Conservation (phyloP, 2,888 invertebrate species). For the Sphecodes monilicornis region DNA sequence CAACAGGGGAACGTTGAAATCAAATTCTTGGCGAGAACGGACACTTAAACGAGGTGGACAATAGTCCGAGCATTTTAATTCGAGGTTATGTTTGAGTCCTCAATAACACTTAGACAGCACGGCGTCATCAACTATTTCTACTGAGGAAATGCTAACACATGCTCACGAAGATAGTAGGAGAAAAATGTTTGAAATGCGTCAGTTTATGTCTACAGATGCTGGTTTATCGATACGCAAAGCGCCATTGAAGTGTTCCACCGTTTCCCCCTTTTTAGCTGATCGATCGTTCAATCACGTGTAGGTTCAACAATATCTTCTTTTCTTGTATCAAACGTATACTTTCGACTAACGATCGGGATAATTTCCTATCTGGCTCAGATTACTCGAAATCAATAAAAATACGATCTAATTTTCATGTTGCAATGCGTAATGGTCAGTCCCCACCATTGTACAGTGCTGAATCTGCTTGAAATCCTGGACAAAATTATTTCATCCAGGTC, state of each 20-base stretch:
- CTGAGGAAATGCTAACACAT: slow-evolving; percentile 17
- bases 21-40: slow-evolving; percentile 59
- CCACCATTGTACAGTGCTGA: not conserved
- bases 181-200: not conserved
- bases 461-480: not conserved
- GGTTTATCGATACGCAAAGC: slow-evolving; percentile 30
- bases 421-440: not conserved
- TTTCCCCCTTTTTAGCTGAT: not conserved
- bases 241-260: slow-evolving; percentile 1
- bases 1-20: slow-evolving; percentile 41
- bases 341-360: not conserved
- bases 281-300: not conserved
- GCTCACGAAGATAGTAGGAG: slow-evolving; percentile 28
- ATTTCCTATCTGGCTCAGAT: not conserved
- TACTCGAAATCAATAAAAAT: not conserved
- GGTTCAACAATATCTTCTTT: not conserved
- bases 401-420: not conserved
- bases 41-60: slow-evolving; percentile 42
- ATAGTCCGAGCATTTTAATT: slow-evolving; percentile 68
- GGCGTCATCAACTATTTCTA: slow-evolving; percentile 60
- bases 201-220: slow-evolving; percentile 24
- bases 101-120: slow-evolving; percentile 44
- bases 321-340: not conserved
- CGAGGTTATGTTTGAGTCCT: slow-evolving; percentile 76
- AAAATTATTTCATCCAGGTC: not conserved